phyloP scores from a whole-genome alignment of 2,113 vertebrate species.

The Accipiter virgatus region DNA sequence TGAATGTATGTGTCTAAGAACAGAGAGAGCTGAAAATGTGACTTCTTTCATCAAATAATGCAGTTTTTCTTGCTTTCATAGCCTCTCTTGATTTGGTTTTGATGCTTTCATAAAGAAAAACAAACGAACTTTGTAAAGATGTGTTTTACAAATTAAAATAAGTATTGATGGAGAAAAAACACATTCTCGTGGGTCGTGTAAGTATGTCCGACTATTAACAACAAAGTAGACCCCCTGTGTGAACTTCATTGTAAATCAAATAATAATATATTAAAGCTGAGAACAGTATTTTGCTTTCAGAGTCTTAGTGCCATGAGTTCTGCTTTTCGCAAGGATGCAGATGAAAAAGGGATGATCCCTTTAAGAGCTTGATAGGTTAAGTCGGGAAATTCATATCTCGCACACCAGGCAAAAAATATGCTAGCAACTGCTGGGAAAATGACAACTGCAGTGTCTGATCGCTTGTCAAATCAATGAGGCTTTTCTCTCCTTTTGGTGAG shows the following conservation, averaged over 20 bases:
- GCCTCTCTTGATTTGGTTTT: background rate
- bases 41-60: background rate
- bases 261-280: background rate
- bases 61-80: background rate
- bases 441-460: slow-evolving; percentile 62
- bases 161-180: background rate
- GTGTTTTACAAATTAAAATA: background rate
- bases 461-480: slow-evolving; percentile 69
- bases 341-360: slow-evolving; percentile 35
- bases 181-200: background rate
- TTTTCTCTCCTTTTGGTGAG: slow-evolving; percentile 70
- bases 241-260: background rate
- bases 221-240: background rate
- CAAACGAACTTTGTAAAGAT: background rate
- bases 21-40: background rate
- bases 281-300: background rate
- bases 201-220: background rate
- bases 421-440: slow-evolving; percentile 68
- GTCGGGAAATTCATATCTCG: slow-evolving; percentile 41
- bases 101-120: background rate
- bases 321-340: background rate
- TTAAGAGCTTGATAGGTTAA: slow-evolving; percentile 43
- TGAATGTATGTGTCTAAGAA: background rate
- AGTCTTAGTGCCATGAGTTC: background rate
- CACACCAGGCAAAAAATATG: slow-evolving; percentile 62